Percentiles rank a stretch among this genome's conserved stretches.
These are phyloP conservation scores for Oreocharis arfaki DNA, from an alignment of 2,113 vertebrate genomes.

Conservation along the genomic window DNA sequence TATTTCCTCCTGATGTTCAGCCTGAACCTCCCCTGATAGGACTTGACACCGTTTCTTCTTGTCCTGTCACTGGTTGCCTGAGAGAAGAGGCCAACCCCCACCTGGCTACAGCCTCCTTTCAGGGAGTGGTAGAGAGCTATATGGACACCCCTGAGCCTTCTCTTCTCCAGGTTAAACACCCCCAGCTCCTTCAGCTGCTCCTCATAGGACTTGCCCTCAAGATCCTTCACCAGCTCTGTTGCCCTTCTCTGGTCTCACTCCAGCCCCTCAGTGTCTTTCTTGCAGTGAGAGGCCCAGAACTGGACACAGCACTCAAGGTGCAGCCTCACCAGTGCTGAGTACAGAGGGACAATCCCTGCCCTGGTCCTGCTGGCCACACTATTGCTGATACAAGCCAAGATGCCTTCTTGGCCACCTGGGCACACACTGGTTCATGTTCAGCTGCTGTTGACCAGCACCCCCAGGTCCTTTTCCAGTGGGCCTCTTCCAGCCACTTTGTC, in stretches of 20 bases:
- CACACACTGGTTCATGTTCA: background rate
- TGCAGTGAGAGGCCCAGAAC: background rate
- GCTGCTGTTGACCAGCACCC: background rate
- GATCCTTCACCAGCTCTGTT: background rate
- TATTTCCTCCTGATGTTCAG: background rate
- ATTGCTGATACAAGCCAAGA: accelerated
- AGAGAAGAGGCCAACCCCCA: background rate
- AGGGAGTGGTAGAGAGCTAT: background rate
- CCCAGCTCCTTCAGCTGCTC: background rate
- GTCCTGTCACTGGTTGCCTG: background rate
- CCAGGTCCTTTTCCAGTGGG: background rate
- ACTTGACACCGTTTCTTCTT: background rate
- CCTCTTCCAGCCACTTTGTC: background rate
- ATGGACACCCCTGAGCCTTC: background rate
- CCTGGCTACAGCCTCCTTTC: background rate
- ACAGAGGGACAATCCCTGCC: background rate
- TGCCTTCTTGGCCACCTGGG: background rate
- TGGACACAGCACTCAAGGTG: background rate
- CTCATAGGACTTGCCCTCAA: background rate
- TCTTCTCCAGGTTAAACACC: background rate
- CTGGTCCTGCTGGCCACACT: background rate
- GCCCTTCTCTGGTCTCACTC: accelerated
- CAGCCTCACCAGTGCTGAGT: background rate
- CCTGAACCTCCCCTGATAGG: background rate
- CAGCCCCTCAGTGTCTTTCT: background rate